Conservation (phyloP, 2,888 invertebrate genomes). For the Pyrrhopygopsis socrates region DNA sequence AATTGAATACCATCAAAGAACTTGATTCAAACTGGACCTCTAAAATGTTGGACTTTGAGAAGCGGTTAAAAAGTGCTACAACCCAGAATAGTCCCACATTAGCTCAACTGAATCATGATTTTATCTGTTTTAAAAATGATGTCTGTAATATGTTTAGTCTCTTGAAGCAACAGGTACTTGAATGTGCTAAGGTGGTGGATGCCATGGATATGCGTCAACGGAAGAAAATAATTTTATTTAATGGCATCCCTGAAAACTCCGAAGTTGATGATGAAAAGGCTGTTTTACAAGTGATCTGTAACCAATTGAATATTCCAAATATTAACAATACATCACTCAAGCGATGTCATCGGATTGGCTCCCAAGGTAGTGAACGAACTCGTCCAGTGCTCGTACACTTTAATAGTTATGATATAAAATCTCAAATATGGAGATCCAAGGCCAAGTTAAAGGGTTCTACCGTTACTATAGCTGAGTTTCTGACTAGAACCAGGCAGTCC, state of each 20-base stretch:
- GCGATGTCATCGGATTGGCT: neutral
- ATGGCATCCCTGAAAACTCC: neutral
- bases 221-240: neutral
- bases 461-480: neutral
- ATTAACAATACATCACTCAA: neutral
- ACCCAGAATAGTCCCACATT: neutral
- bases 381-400: neutral
- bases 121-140: neutral
- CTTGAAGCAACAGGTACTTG: neutral
- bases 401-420: neutral
- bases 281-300: neutral
- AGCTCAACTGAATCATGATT: neutral
- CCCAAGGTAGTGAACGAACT: neutral
- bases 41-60: neutral
- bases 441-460: constrained; percentile 5
- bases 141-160: neutral
- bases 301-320: neutral
- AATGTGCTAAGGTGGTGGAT: neutral
- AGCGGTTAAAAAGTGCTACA: neutral
- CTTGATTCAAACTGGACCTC: neutral
- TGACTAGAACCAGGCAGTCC: neutral
- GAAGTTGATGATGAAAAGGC: neutral
- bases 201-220: neutral
- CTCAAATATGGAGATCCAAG: neutral
- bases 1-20: too few species aligned